Base-by-base conservation (phyloP, 2,888 invertebrate genomes). In the Iselma pallidipennis region DNA sequence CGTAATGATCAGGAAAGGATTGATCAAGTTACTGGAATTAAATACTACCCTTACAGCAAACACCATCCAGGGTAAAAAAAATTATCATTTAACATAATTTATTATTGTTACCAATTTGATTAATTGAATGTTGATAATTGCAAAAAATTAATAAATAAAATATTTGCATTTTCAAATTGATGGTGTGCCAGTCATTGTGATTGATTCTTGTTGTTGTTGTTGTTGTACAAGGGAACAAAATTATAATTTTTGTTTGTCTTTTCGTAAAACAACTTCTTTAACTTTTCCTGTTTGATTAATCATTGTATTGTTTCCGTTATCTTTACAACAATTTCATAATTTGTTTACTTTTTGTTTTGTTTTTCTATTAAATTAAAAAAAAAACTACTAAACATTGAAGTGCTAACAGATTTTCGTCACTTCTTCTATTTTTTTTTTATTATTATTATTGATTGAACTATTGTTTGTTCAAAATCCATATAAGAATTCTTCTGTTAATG, bases 1-100 rank as follows among this genome's bases (percentile, higher is more conserved):
- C 14, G 7, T 16, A 37, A 16, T 16, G 37, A 37, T 37, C 16
- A 37, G 37, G n/a, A 6, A 23, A 59, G 65, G 29, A 63, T 74
- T 16, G 75, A 75, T 56, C 50, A 65, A n/a, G 59, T 55, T 19
- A 71, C 71, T 14, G 75, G 74, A 16, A 71, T 72, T 28, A 66
- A 67, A 25, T 75, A 73, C 66, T 75, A 74, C 65, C 71, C 74
- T 12, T 76, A 75, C 66, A 73, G 69, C 59, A 77, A 77, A 63
- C 73, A 75, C 63, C 74, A 75, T 66, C 71, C 74, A 42, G 76
- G 77, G 77, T 77, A 63, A 75, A n/a, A 51, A 4, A 51, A 33
- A 16, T 25, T n/a, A 16, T 28, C 19, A 19, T 48, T 53, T 28
- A n/a, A 12, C 37, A 45, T 45, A 48, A 48, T 58, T 42, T 45